phyloP scores from a whole-genome alignment of 2,113 vertebrate species.

The Datnioides undecimradiatus region DNA sequence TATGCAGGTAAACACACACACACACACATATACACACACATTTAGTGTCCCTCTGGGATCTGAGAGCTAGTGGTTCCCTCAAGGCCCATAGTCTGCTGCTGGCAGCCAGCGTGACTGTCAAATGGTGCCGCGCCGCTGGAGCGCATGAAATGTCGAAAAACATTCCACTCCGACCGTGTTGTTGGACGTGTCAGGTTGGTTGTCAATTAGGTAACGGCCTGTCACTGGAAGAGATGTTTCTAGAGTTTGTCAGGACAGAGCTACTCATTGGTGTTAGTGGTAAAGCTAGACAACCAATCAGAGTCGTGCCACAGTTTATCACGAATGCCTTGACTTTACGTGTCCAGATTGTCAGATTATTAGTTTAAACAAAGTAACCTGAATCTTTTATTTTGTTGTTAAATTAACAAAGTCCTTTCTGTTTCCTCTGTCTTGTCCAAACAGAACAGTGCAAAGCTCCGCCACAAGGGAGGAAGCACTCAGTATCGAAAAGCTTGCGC shows the following conservation, averaged over 20 bases:
- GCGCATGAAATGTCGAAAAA: constrained; percentile 73
- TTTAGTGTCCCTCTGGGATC: constrained; percentile 69
- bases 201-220: constrained; percentile 74
- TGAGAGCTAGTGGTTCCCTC: constrained; percentile 69
- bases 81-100: constrained; percentile 76
- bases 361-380: not conserved
- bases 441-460: constrained; percentile 90
- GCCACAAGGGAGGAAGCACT: constrained; percentile 90
- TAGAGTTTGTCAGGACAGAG: constrained; percentile 54
- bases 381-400: not conserved
- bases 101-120: constrained; percentile 71
- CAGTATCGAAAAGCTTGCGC: constrained; percentile 92
- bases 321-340: not conserved
- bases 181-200: constrained; percentile 73
- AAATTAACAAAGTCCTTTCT: not conserved
- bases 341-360: not conserved
- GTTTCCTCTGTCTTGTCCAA: constrained; percentile 32
- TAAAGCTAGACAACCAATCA: constrained; percentile 33
- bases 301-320: not conserved
- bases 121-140: constrained; percentile 69
- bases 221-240: constrained; percentile 59
- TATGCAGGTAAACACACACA: constrained; percentile 76
- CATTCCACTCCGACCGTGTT: constrained; percentile 66
- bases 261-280: constrained; percentile 24
- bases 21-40: constrained; percentile 62